Percentiles rank a stretch among this genome's conserved stretches.
These are phyloP conservation scores for Eulimnadia texana DNA, from an alignment of 1,140 invertebrate species.

Conservation along the genomic window DNA sequence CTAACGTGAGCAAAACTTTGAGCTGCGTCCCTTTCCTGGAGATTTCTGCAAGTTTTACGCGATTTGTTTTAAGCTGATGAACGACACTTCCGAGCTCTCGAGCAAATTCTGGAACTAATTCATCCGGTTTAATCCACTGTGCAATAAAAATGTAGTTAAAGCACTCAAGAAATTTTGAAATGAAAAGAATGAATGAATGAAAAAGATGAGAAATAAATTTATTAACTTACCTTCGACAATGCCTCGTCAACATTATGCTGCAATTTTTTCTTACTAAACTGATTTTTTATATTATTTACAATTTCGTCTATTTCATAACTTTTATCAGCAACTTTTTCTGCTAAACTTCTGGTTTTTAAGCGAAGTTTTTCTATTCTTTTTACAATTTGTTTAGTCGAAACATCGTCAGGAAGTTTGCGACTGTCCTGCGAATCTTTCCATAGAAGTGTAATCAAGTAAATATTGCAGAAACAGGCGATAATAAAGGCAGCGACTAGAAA, in stretches of 20 bases:
- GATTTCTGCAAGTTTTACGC: slow-evolving; percentile 42
- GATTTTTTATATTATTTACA: too few relatives aligned
- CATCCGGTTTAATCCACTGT: not conserved
- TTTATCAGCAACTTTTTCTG: too few relatives aligned
- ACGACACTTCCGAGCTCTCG: not conserved
- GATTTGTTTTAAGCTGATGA: not conserved
- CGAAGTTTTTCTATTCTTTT: too few relatives aligned
- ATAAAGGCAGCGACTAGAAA: not conserved
- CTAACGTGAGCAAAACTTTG: slow-evolving; percentile 62
- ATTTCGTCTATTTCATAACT: too few relatives aligned
- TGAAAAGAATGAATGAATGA: too few relatives aligned
- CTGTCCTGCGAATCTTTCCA: not conserved
- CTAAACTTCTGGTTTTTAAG: too few relatives aligned
- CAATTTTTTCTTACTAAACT: too few relatives aligned
- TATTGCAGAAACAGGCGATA: not conserved
- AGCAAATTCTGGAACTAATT: not conserved
- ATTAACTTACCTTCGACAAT: too few relatives aligned
- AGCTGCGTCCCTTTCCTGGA: slow-evolving; percentile 68
- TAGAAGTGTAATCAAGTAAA: not conserved
- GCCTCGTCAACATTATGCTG: too few relatives aligned
- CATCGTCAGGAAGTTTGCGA: too few relatives aligned
- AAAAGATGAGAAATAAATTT: too few relatives aligned
- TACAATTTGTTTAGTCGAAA: too few relatives aligned
- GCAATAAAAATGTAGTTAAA: not conserved
- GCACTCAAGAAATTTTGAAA: not conserved